Evolutionary conservation across 2,797 vertebrate genomes (phyloP), one percentile per base, ranked within the genome.

Genomic region (Diplodus puntazzo): DNA sequence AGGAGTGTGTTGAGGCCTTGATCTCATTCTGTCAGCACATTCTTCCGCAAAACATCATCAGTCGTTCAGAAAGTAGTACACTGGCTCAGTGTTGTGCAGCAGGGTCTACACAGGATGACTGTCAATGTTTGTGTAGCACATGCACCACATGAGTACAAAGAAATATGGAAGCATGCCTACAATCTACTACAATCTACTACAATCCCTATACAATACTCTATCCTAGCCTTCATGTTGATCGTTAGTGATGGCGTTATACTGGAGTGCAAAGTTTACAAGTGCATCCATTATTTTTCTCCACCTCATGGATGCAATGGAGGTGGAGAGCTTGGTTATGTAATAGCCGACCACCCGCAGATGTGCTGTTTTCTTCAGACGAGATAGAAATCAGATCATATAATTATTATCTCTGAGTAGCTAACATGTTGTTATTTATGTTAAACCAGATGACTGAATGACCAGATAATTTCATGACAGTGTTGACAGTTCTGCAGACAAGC

Each of bases 321-420:
- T 21, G 42, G 59, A 73, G 42, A 10, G 34, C 1, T 25, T 18
- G 34, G 67, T 86, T 87, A 82, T 55, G 72, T 78, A 90, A 90
- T 25, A 64, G 21, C 13, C 1, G 23, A 61, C 20, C 59, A 25
- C 63, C 65, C 52, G 39, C 46, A 34, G 60, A 54, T 64, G 73
- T 18, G 45, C n/a, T 34, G 11, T 49, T 84, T 70, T 48, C 16
- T 25, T 46, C 17, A 69, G 70, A 53, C n/a, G 50, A 42, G 0
- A 54, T 62, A 45, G 27, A 54, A 48, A 25, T 20, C 2, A 12
- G 39, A 23, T 45, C 8, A 27, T 12, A 5, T 11, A 5, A 43
- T 54, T 39, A 43, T 53, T 42, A 27, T 12, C 30, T 65, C 4
- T 0, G 9, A 3, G 16, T n/a, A 49, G n/a, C 12, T 18, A 49